Percentiles rank a stretch among this genome's conserved stretches.
Conservation (phyloP, 2,888 invertebrate species). For the Noctua janthina region DNA sequence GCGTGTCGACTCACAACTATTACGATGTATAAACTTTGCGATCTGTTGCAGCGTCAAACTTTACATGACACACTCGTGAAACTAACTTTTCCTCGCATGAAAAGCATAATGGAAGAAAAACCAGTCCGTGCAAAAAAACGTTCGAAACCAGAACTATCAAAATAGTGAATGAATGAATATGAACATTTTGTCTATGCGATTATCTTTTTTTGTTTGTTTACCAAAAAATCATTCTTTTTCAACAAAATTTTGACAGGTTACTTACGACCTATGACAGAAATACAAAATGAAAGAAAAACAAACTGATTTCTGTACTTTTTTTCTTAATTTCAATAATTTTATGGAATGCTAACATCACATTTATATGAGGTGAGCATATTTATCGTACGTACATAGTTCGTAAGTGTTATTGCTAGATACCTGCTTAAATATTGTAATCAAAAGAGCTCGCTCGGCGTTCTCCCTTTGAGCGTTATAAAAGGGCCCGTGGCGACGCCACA, state of each 20-base stretch:
- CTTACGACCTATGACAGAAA: slow-evolving; percentile 8
- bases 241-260: slow-evolving; percentile 23
- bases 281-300: slow-evolving; percentile 29
- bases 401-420: slow-evolving; percentile 7
- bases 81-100: slow-evolving; percentile 30
- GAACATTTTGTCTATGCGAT: slow-evolving; percentile 55
- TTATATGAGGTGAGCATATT: slow-evolving; percentile 47
- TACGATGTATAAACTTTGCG: slow-evolving; percentile 74
- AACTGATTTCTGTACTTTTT: slow-evolving; percentile 19
- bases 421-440: slow-evolving; percentile 9
- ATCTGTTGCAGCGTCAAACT: slow-evolving; percentile 72
- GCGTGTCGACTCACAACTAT: slow-evolving; percentile 89
- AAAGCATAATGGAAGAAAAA: slow-evolving; percentile 5
- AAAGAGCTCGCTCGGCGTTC: slow-evolving; percentile 24
- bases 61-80: slow-evolving; percentile 39
- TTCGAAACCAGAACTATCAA: neutral
- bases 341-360: slow-evolving; percentile 40
- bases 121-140: slow-evolving; percentile 17
- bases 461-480: slow-evolving; percentile 22
- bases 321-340: slow-evolving; percentile 6
- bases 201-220: slow-evolving; percentile 13
- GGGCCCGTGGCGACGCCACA: slow-evolving; percentile 37
- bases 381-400: slow-evolving; percentile 5
- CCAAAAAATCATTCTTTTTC: neutral
- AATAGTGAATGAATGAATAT: slow-evolving; percentile 39